Conservation (phyloP, 2,113 vertebrate genomes). For the Echinops telfairi region DNA sequence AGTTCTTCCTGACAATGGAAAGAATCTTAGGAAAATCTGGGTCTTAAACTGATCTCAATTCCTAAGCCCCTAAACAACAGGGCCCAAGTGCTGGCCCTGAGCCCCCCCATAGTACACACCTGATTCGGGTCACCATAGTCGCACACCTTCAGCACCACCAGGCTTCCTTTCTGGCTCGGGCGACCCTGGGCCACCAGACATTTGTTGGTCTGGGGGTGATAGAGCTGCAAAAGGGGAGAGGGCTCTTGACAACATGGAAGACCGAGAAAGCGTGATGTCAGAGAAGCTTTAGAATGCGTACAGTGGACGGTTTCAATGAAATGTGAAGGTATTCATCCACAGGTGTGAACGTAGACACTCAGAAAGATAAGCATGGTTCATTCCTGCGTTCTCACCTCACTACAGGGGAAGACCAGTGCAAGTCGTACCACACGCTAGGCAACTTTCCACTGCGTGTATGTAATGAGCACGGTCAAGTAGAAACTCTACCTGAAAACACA, state of each 20-base stretch:
- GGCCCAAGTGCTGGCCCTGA: no score
- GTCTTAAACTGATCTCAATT: not conserved
- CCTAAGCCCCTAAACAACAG: no score
- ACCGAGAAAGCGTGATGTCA: not conserved
- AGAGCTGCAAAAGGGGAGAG: slow-evolving; percentile 87
- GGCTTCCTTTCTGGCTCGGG: slow-evolving; percentile 95
- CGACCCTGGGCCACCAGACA: slow-evolving; percentile 96
- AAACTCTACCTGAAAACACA: not conserved
- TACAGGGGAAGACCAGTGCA: not conserved
- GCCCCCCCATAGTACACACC: slow-evolving; percentile 84
- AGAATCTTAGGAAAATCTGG: no score
- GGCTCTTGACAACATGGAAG: not conserved
- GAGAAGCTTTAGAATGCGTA: not conserved
- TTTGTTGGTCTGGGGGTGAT: slow-evolving; percentile 91
- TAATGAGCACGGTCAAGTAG: not conserved
- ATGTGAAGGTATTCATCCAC: not conserved
- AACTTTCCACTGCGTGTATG: no score
- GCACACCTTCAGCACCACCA: slow-evolving; percentile 92
- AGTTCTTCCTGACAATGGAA: not conserved
- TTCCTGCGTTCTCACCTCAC: not conserved
- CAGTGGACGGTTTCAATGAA: accelerated
- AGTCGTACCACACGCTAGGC: accelerated
- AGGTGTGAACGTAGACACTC: not conserved
- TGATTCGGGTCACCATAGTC: slow-evolving; percentile 92
- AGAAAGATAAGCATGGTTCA: not conserved